Evolutionary conservation across 2,888 invertebrate genomes (phyloP), one percentile per base, ranked within the genome.

Genomic region (Slavum lentiscoides): DNA sequence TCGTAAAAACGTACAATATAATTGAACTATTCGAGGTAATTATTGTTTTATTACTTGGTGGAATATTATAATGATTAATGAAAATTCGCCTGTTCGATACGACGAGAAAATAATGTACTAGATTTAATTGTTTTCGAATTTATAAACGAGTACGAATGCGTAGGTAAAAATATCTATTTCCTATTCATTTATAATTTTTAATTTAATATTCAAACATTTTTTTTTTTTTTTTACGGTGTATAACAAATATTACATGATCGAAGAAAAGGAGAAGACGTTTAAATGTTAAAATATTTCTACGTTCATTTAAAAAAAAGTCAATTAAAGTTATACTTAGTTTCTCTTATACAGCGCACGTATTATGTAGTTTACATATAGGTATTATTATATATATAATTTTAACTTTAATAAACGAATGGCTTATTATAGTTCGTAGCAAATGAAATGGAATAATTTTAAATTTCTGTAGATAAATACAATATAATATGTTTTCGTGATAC

Each of bases 21-120:
- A 30, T 30, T 30, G 1, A 30, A 30, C 30, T 30, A 43, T 43
- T 68, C 49, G 23, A 75, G 23, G 58, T 76, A 68, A 59, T 68
- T 69, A 49, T n/a, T 19, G 19, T 68, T 43, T 30, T 68, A 76
- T 76, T 76, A 76, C 75, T 76, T 68, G 75, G 75, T 76, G 75
- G 75, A 76, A 76, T 68, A 68, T 68, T 68, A 59, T 39, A 39
- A 17, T 15, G 4, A 19, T 72, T 59, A 59, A 43, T 21, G 39
- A 4, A 68, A 68, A 68, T 43, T 17, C 59, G 49, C 49, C 68
- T 6, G 30, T 58, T 37, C 43, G 6, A 59, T 30, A 49, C 37
- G 21, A 68, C 9, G n/a, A 67, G 21, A 30, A 68, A 59, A 49
- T n/a, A 23, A 68, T 43, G 43, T 19, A 58, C n/a, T 58, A 59